Conservation (phyloP, 2,888 invertebrate genomes). For the Phortica okadai region DNA sequence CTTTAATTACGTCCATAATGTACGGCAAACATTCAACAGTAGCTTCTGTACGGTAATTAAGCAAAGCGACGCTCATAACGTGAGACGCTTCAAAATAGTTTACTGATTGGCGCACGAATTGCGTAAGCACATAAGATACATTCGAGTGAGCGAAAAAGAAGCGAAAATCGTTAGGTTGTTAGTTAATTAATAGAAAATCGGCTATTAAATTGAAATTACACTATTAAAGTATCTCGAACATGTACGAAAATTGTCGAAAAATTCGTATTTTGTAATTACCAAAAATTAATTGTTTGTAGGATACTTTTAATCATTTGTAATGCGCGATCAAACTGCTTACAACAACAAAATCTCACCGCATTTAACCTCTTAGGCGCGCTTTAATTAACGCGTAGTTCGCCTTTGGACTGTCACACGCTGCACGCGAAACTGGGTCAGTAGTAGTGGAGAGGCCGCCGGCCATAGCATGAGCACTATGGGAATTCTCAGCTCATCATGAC, state of each 20-base stretch:
- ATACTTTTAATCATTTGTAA: too few species aligned
- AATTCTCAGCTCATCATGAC: neutral
- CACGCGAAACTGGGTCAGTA: slow-evolving; percentile 16
- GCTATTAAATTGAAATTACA: too few species aligned
- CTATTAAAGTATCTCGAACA: too few species aligned
- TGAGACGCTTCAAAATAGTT: neutral
- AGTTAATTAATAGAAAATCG: too few species aligned
- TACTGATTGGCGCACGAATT: neutral
- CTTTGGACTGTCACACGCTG: slow-evolving; percentile 23
- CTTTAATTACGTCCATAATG: neutral
- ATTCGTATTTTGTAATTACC: too few species aligned
- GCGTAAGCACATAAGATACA: neutral
- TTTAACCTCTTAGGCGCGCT: slow-evolving; percentile 22
- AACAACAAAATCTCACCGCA: slow-evolving; percentile 24
- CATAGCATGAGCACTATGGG: slow-evolving; percentile 13
- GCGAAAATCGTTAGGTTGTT: too few species aligned
- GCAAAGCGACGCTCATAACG: neutral
- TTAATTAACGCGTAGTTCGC: slow-evolving; percentile 24
- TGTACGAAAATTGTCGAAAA: too few species aligned
- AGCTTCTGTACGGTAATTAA: neutral
- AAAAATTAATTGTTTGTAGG: too few species aligned
- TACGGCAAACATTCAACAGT: neutral
- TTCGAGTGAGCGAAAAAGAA: too few species aligned
- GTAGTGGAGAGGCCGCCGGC: neutral
- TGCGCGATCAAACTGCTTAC: neutral